Evolutionary conservation across 2,797 vertebrate species (phyloP), one percentile per base, ranked within the genome.

Genomic region (Zalophus californianus): DNA sequence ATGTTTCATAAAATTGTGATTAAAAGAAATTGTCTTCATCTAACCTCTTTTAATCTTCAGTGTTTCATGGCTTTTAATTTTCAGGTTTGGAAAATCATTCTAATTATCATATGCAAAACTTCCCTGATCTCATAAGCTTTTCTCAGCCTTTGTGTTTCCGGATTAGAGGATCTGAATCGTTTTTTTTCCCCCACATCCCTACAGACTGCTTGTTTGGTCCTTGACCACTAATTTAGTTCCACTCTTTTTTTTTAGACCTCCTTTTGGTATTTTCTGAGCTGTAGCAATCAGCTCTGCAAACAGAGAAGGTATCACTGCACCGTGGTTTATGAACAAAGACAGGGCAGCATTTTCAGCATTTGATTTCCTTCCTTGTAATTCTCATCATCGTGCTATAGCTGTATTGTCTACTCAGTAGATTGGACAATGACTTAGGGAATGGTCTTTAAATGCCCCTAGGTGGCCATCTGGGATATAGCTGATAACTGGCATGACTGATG

Each of bases 31-130:
- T 73, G 41, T 96, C 92, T 94, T 86, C 58, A 23, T 75, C 32
- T 20, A 87, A 44, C 41, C 4, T 90, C 64, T 90, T 96, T 86
- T 56, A 77, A 83, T 83, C 92, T 87, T 70, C 54, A 38, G 0
- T 82, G 35, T 86, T 92, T 95, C 48, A 66, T 90, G 89, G 83
- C 58, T 94, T 80, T 95, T 93, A 85, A 82, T 79, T 95, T 92
- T 97, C 90, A 80, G 66, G 54, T 96, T 92, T 89, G 75, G 62
- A 88, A 89, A 96, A 85, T 41, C 13, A 32, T 79, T 78, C 64
- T 89, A 54, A 80, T 97, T 83, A 84, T 58, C 58, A 16, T 70
- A 38, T 27, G 21, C 32, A 90, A 58, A 88, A 52, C 56, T 48
- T 95, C 90, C 60, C 77, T 92, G 58, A 79, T 56, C 50, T 52